Evolutionary conservation across 2,113 vertebrate species (phyloP).

Genomic region (Platichthys flesus): DNA sequence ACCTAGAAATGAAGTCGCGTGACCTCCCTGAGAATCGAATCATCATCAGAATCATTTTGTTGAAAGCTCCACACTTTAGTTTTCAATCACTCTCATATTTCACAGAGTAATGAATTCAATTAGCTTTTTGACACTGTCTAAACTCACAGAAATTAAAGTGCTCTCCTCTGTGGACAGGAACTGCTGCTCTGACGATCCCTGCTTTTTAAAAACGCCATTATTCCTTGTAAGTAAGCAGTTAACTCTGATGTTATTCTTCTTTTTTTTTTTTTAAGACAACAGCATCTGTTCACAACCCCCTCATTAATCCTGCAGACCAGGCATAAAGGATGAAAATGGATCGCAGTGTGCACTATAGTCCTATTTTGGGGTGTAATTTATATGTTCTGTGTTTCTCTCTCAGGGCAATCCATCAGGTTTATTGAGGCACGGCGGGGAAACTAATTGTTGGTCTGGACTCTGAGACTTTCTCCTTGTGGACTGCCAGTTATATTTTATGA

Average conservation of each 20-base stretch:
- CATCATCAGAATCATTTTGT: background rate
- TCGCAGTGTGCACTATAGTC: slow-evolving; percentile 6
- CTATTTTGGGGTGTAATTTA: slow-evolving; percentile 42
- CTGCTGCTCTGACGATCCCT: background rate
- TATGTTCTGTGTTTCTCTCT: slow-evolving; percentile 17
- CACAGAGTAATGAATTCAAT: background rate
- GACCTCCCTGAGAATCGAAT: background rate
- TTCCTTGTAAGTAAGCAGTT: slow-evolving; percentile 19
- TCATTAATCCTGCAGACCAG: slow-evolving; percentile 42
- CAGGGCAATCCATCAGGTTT: slow-evolving; percentile 22
- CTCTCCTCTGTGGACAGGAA: background rate
- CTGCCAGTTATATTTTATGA: slow-evolving; percentile 12
- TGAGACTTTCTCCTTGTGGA: slow-evolving; percentile 7
- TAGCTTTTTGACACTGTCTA: background rate
- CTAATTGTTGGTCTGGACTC: slow-evolving; percentile 4
- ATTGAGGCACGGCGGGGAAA: slow-evolving; percentile 20
- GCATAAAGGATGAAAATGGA: slow-evolving; percentile 36
- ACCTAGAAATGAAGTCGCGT: background rate
- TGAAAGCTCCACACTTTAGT: background rate
- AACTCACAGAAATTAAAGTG: background rate
- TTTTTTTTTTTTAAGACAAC: slow-evolving; percentile 8
- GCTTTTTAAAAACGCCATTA: background rate
- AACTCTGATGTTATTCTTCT: background rate
- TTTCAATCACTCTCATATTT: background rate
- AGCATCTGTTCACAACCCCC: slow-evolving; percentile 14